These are phyloP conservation scores for Crotalus viridis DNA, from an alignment of 2,113 vertebrate species.

Conservation along the genomic window DNA sequence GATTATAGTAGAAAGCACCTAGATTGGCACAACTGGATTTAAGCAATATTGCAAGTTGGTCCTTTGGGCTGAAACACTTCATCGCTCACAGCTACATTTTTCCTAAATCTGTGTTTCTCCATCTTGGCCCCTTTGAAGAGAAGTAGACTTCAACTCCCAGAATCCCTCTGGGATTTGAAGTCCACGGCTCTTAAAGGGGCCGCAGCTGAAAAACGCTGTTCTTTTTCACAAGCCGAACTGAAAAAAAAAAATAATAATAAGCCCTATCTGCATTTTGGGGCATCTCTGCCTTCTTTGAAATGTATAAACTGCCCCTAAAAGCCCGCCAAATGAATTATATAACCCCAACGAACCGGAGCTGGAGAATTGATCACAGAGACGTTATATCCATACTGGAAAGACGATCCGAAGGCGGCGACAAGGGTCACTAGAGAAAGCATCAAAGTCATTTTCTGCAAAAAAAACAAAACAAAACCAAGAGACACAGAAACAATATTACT, in stretches of 20 bases:
- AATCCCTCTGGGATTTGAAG: no score
- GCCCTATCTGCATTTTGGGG: not conserved
- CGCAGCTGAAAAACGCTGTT: not conserved
- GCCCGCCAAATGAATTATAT: not conserved
- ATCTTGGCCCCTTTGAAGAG: not conserved
- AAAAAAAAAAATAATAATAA: not conserved
- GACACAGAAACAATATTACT: not conserved
- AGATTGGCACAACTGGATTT: not conserved
- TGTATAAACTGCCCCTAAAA: not conserved
- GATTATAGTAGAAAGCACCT: not conserved
- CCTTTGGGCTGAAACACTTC: not conserved
- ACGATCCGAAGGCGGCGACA: constrained; percentile 87
- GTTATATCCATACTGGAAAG: constrained; percentile 96
- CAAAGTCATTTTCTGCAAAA: constrained; percentile 75
- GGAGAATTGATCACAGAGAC: constrained; percentile 90
- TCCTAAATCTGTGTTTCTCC: not conserved
- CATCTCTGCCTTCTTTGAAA: not conserved
- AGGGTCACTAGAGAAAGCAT: constrained; percentile 75
- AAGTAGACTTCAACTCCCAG: not conserved
- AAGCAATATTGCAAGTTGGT: not conserved
- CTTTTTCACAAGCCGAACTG: not conserved
- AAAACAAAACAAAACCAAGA: not conserved
- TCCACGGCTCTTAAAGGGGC: not conserved
- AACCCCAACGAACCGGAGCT: constrained; percentile 68
- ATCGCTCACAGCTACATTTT: not conserved